phyloP scores from a whole-genome alignment of 2,888 invertebrate species.

The Drosophila paramelanica region DNA sequence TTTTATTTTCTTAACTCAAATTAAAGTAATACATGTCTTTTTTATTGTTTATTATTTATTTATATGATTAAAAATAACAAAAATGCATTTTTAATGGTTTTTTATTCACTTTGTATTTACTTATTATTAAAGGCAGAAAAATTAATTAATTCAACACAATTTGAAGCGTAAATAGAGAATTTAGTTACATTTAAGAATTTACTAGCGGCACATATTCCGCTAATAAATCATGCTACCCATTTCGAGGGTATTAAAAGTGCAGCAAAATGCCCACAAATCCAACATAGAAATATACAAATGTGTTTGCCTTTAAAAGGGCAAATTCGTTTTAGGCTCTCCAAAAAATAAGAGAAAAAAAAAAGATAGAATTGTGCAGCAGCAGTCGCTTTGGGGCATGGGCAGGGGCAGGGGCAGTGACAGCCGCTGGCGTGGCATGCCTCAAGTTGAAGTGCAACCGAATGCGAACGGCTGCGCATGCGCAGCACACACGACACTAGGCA shows the following conservation, averaged over 20 bases:
- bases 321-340: conserved; percentile 37
- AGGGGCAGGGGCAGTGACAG: conserved; percentile 27
- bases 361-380: conserved; percentile 38
- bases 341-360: conserved; percentile 18
- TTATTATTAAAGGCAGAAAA: too few species aligned
- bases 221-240: not conserved
- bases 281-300: conserved; percentile 52
- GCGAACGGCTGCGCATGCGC: conserved; percentile 72
- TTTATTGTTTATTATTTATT: too few species aligned
- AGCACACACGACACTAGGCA: conserved; percentile 51
- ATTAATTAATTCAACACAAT: too few species aligned
- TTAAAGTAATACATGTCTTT: too few species aligned
- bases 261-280: conserved; percentile 49
- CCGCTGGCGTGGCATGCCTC: conserved; percentile 64
- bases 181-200: too few species aligned
- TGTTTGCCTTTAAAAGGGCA: conserved; percentile 45
- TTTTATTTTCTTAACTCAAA: not conserved
- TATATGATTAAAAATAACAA: too few species aligned
- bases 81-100: too few species aligned
- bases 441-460: conserved; percentile 76
- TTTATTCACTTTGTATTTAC: too few species aligned
- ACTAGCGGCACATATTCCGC: not conserved
- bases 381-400: conserved; percentile 20
- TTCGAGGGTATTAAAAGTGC: conserved; percentile 19
- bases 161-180: too few species aligned